Conservation (phyloP, 2,113 vertebrate genomes). For the Apodemus speciosus region DNA sequence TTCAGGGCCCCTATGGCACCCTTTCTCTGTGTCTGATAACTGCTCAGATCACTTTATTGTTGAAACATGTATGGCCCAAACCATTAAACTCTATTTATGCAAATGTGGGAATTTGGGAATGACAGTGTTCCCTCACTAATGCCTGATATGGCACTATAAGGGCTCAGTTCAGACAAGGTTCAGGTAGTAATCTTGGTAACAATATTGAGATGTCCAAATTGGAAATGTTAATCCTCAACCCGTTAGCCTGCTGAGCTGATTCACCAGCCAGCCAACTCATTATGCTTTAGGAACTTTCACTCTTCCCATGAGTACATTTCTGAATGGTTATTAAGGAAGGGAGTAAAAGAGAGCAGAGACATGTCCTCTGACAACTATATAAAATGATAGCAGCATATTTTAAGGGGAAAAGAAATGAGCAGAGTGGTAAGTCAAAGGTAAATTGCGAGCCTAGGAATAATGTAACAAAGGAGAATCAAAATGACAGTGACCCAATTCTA, state of each 20-base stretch:
- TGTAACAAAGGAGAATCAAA: conserved; percentile 18
- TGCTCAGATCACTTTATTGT: neutral
- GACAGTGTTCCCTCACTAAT: too few relatives aligned
- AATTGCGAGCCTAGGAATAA: conserved; percentile 2
- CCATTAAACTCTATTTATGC: neutral
- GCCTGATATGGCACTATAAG: neutral
- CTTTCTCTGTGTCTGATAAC: neutral
- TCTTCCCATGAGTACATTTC: neutral
- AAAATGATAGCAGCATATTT: conserved; percentile 39
- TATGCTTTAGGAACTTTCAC: neutral
- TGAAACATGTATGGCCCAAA: neutral
- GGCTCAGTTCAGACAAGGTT: neutral
- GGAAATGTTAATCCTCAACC: neutral
- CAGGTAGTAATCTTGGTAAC: neutral
- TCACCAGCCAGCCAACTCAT: neutral
- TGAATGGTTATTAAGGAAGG: neutral
- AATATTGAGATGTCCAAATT: neutral
- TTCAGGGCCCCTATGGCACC: neutral
- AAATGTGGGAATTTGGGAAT: neutral
- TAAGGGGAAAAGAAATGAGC: neutral
- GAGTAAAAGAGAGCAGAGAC: conserved; percentile 40
- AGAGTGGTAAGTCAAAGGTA: conserved; percentile 53
- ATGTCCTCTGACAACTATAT: neutral
- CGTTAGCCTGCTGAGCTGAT: neutral
- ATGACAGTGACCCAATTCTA: conserved; percentile 38